Evolutionary conservation across 2,888 invertebrate species (phyloP), one percentile per base, ranked within the genome.

Genomic region (Strigamia transsilvanica): DNA sequence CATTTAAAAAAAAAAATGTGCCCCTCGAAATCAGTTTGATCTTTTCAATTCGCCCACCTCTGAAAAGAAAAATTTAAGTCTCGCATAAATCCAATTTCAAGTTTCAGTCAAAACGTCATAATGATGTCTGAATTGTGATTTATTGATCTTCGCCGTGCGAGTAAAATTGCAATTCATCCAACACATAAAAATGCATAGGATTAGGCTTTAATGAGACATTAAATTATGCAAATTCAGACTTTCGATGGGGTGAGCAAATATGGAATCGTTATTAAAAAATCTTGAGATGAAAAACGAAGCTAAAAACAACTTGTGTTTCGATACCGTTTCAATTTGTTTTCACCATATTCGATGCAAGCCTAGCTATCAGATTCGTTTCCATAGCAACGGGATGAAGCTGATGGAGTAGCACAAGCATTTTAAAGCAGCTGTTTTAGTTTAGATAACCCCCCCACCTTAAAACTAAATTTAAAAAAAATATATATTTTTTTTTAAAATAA

Each of bases 301-400:
- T 73, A 5, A 27, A 73, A 32, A 73, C 13, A 73, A 4, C n/a
- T 56, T 21, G 13, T 15, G n/a, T 32, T 73, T 12, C 12, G 32
- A 73, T 73, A 73, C 32, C 73, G 73, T 73, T 73, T 32, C 32
- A 73, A 73, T 73, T 73, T 73, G 73, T 73, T 73, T 32, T 73
- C 27, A 7, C 73, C 32, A 15, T 23, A 73, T 73, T 73, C 73
- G 23, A 73, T 73, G 73, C 27, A 32, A 32, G n/a, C 32, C 27
- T 27, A 23, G 32, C 73, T 32, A 32, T 32, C 73, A 73, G 73
- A n/a, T 56, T 73, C 32, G 73, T 73, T 73, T 32, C 73, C 73
- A 73, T 73, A 27, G 73, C n/a, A 32, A 73, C 73, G 73, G 73
- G 73, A 73, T 73, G 73, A 13, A 32, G 32, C 32, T 73, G 73